Evolutionary conservation across 2,888 invertebrate species (phyloP).

Genomic region (Mimumesa dahlbomi): DNA sequence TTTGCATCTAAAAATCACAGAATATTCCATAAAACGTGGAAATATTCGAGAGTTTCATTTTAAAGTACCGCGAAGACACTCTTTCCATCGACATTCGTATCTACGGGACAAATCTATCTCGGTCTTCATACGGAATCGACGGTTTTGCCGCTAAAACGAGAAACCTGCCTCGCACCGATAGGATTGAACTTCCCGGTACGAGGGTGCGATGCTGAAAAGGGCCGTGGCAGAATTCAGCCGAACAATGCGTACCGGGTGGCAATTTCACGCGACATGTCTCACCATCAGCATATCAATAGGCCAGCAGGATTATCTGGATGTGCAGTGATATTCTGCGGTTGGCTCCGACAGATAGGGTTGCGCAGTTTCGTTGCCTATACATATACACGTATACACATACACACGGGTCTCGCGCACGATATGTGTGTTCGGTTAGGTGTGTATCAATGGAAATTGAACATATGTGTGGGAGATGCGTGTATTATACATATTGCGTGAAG

Average conservation of each 20-base stretch:
- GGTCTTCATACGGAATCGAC: conserved; percentile 26
- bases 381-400: conserved; percentile 11
- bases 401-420: not conserved
- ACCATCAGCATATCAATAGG: conserved; percentile 80
- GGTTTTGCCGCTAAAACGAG: conserved; percentile 56
- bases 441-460: not conserved
- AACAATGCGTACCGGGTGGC: conserved; percentile 78
- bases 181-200: conserved; percentile 65
- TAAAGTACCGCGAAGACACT: too few relatives aligned
- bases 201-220: conserved; percentile 60
- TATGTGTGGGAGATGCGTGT: too few relatives aligned
- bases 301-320: conserved; percentile 78
- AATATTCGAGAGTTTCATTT: too few relatives aligned
- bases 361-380: conserved; percentile 50
- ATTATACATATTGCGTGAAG: conserved; percentile 29
- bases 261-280: conserved; percentile 81
- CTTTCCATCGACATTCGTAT: not conserved
- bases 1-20: too few relatives aligned
- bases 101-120: not conserved
- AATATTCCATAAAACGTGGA: too few relatives aligned
- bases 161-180: conserved; percentile 70
- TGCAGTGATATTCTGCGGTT: conserved; percentile 78
- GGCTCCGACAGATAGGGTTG: conserved; percentile 79
- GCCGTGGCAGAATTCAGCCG: conserved; percentile 69
- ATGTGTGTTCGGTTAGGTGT: not conserved